Evolutionary conservation across 2,113 vertebrate species (phyloP).

Genomic region (Cyphomyrus plagiostoma): DNA sequence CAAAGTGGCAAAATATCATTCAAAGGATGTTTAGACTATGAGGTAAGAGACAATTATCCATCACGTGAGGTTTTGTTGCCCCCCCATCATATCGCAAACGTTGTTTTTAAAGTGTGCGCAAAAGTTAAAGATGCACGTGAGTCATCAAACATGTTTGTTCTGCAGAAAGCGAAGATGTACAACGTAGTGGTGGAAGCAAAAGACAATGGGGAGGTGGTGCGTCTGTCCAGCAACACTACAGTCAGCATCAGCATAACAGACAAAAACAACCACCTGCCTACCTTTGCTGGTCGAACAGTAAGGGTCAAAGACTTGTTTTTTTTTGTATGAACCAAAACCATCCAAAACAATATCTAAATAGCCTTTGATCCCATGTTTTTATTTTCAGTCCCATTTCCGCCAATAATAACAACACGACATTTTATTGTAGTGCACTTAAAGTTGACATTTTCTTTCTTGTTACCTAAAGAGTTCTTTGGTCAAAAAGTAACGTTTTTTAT

Average conservation of each 20-base stretch:
- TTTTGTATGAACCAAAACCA: not conserved
- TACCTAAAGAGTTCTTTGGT: not conserved
- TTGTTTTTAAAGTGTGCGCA: not conserved
- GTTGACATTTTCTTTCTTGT: not conserved
- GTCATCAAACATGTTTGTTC: not conserved
- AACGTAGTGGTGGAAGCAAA: constrained; percentile 49
- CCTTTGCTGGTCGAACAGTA: constrained; percentile 36
- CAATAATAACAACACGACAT: not conserved
- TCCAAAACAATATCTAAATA: not conserved
- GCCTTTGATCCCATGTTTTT: not conserved
- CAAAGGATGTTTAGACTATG: constrained; percentile 56
- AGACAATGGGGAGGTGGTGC: constrained; percentile 31
- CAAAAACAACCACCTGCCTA: constrained; percentile 47
- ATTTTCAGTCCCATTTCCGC: not conserved
- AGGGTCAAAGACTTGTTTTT: constrained; percentile 8
- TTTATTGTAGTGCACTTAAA: not conserved
- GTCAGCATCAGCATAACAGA: constrained; percentile 43
- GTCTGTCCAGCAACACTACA: constrained; percentile 43
- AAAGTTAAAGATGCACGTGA: not conserved
- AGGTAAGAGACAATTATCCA: constrained; percentile 40
- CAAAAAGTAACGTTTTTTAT: not conserved
- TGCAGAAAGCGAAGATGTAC: constrained; percentile 40
- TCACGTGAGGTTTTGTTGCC: not conserved
- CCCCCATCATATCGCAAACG: not conserved
- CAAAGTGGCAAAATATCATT: constrained; percentile 43